phyloP scores from a whole-genome alignment of 2,113 vertebrate genomes.

The Oostethus manadensis region DNA sequence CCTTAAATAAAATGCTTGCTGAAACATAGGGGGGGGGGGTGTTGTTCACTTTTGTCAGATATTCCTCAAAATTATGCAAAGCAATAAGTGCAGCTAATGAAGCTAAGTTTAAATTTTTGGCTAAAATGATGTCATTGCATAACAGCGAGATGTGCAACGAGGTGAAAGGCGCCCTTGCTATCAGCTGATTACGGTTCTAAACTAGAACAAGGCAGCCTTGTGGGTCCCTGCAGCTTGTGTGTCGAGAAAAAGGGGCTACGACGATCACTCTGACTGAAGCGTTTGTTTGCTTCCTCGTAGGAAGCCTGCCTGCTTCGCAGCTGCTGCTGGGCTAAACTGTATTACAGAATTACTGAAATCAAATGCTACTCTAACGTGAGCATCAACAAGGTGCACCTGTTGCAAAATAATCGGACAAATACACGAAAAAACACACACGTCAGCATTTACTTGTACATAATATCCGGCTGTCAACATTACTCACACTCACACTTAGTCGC shows the following conservation, averaged over 20 bases:
- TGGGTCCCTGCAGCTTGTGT: constrained; percentile 29
- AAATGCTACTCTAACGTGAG: constrained; percentile 21
- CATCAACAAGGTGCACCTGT: too few relatives aligned
- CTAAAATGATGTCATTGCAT: constrained; percentile 46
- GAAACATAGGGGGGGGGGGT: neutral
- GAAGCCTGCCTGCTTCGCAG: constrained; percentile 15
- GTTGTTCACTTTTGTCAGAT: too few relatives aligned
- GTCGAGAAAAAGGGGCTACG: constrained; percentile 36
- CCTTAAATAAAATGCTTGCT: neutral
- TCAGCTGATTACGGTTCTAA: constrained; percentile 45
- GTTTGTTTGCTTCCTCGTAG: constrained; percentile 48
- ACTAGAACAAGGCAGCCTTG: constrained; percentile 54
- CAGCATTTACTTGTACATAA: neutral
- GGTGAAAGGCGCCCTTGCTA: constrained; percentile 11
- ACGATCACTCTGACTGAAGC: constrained; percentile 53
- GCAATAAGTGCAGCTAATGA: neutral
- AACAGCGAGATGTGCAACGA: constrained; percentile 37
- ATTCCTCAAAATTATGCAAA: neutral
- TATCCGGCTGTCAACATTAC: neutral
- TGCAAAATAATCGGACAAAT: too few relatives aligned
- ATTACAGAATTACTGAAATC: constrained; percentile 20
- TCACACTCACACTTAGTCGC: neutral
- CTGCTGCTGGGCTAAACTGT: constrained; percentile 15
- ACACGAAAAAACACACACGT: too few relatives aligned
- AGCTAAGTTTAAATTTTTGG: constrained; percentile 16